These are phyloP conservation scores for Ascidia mentula DNA, from an alignment of 23 tunicate species.

Conservation along the genomic window DNA sequence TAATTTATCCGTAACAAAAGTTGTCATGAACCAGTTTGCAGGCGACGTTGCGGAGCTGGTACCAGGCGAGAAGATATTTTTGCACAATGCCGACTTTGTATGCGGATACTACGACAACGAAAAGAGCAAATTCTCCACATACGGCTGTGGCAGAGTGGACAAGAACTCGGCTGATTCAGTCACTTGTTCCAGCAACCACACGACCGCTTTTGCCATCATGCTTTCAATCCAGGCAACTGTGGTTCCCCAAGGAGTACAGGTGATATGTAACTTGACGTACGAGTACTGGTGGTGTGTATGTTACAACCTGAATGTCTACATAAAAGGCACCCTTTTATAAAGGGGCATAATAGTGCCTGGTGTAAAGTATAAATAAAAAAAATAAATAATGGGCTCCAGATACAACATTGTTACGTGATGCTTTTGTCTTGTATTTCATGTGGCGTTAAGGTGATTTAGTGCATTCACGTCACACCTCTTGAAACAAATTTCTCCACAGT, in stretches of 20 bases:
- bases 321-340: too few species aligned
- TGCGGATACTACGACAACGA: neutral
- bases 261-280: neutral
- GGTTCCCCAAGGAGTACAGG: constrained; percentile 1
- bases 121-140: neutral
- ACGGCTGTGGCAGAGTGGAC: neutral
- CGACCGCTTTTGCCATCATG: constrained; percentile 11
- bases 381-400: neutral
- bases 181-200: neutral
- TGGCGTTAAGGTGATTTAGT: neutral
- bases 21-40: neutral
- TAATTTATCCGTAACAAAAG: neutral
- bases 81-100: neutral
- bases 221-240: neutral
- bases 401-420: neutral
- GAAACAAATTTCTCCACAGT: too few species aligned
- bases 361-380: too few species aligned
- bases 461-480: neutral
- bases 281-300: too few species aligned
- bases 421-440: too few species aligned
- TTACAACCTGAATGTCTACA: too few species aligned
- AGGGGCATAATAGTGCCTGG: too few species aligned
- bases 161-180: neutral
- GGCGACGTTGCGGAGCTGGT: neutral
- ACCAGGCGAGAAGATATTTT: neutral